A percentile compares a stretch with the other conserved stretches of the same genome.
These are phyloP conservation scores for Hippopotamus amphibius DNA, from an alignment of 2,113 vertebrate species.

Conservation along the genomic window DNA sequence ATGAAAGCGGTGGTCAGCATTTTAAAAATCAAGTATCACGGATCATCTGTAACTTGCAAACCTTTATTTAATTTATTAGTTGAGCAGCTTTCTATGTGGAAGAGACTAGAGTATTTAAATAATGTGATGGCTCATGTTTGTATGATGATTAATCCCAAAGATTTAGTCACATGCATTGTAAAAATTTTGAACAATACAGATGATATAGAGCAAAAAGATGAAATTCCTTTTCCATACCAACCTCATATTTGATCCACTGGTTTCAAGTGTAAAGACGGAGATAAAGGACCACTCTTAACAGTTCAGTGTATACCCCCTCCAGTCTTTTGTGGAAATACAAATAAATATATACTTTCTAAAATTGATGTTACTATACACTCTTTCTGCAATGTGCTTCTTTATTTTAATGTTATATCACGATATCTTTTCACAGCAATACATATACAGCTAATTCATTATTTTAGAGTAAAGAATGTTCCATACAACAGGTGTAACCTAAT, in stretches of 20 bases:
- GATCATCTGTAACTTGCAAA: neutral
- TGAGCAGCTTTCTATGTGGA: neutral
- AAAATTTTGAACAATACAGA: neutral
- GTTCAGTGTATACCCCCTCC: neutral
- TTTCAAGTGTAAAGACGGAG: neutral
- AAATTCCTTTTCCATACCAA: neutral
- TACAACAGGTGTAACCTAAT: neutral
- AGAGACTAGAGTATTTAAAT: constrained; percentile 14
- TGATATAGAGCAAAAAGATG: neutral
- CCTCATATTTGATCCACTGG: neutral
- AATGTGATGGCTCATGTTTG: neutral
- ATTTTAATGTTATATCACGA: constrained; percentile 1
- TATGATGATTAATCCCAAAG: neutral
- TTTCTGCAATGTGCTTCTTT: neutral
- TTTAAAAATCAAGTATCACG: neutral
- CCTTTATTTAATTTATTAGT: constrained; percentile 19
- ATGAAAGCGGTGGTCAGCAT: neutral
- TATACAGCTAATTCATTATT: neutral
- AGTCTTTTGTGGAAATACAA: constrained; percentile 24
- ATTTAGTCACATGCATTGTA: neutral
- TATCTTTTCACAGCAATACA: neutral
- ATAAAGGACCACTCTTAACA: neutral
- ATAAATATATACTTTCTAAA: neutral
- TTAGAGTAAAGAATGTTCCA: neutral
- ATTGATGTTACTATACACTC: neutral